A percentile compares a stretch with the other conserved stretches of the same genome.
Evolutionary conservation across 2,797 vertebrate species (phyloP).

Genomic region (Merluccius polli): DNA sequence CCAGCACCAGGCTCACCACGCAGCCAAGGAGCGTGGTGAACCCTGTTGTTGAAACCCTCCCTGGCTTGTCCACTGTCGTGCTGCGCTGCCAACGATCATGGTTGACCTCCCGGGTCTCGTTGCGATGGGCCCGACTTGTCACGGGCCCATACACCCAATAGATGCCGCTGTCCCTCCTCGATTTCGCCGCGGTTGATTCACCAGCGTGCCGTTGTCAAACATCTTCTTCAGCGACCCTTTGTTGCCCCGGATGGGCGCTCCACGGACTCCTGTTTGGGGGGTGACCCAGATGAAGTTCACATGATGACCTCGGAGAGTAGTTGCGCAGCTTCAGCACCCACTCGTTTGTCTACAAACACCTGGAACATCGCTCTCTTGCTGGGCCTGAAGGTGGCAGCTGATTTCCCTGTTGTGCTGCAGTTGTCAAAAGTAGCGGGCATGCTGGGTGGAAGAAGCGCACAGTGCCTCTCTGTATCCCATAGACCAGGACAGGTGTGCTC

Average conservation of each 20-base stretch:
- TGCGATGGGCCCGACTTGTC: slow-evolving; percentile 69
- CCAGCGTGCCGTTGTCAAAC: slow-evolving; percentile 81
- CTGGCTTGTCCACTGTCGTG: background rate
- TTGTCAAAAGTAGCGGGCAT: slow-evolving; percentile 78
- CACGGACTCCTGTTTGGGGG: slow-evolving; percentile 77
- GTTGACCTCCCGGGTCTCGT: slow-evolving; percentile 81
- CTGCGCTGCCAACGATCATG: slow-evolving; percentile 74
- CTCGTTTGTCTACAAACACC: slow-evolving; percentile 55
- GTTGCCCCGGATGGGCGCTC: slow-evolving; percentile 76
- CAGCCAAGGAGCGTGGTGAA: slow-evolving; percentile 92
- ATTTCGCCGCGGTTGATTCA: slow-evolving; percentile 66
- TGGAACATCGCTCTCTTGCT: slow-evolving; percentile 54
- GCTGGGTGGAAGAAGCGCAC: slow-evolving; percentile 81
- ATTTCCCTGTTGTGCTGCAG: slow-evolving; percentile 60
- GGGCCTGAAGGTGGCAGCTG: background rate
- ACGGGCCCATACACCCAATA: slow-evolving; percentile 83
- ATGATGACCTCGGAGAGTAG: slow-evolving; percentile 47
- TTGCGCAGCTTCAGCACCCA: slow-evolving; percentile 78
- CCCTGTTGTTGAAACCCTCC: slow-evolving; percentile 87
- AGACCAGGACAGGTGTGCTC: slow-evolving; percentile 82
- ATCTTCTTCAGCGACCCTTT: slow-evolving; percentile 75
- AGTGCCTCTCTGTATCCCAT: slow-evolving; percentile 66
- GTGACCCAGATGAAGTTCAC: slow-evolving; percentile 83
- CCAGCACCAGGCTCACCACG: slow-evolving; percentile 83
- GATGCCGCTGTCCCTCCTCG: slow-evolving; percentile 77